Evolutionary conservation across 2,113 vertebrate genomes (phyloP), one percentile per base, ranked within the genome.

Genomic region (Pluvianellus socialis): DNA sequence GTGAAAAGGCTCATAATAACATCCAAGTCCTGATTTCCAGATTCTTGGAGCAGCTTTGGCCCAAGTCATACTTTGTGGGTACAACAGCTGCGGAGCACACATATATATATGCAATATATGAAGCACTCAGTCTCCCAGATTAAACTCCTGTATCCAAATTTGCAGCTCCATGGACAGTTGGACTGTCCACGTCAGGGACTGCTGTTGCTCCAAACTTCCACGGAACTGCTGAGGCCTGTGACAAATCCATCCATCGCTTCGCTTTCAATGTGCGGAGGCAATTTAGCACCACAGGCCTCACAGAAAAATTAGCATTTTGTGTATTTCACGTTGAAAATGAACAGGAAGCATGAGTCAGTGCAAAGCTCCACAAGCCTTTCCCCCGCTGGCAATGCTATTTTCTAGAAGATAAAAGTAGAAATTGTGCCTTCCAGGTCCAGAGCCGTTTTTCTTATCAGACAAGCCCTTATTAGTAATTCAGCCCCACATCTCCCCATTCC

Each of bases 321-420:
- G 95, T 91, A 70, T 90, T 96, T 85, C 93, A 89, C 81, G 9
- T 94, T 55, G 94, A 61, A 94, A 97, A 96, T 2, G 88, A 93
- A 91, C 91, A 96, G 96, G 96, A 97, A 97, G 95, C 32, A 40
- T 96, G 96, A 97, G 95, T 97, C 96, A 97, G 95, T 95, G 84
- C 89, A 72, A 59, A 96, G 85, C 95, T 93, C 94, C 91, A 40
- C 49, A 5, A 93, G 96, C 79, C 70, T 68, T 95, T 81, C 85
- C 56, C 94, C 96, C 6, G 35, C 96, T 93, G 94, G 93, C 95
- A 96, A 62, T 27, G 96, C 81, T 91, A 21, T 93, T 96, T 96
- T 81, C 84, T 75, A 62, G 87, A 79, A 93, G 90, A 95, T 87
- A 90, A 49, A 96, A 95, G 95, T 79, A 81, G 50, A 91, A 95